Evolutionary conservation across 2,797 vertebrate species (phyloP).

Genomic region (Pogoniulus pusillus): DNA sequence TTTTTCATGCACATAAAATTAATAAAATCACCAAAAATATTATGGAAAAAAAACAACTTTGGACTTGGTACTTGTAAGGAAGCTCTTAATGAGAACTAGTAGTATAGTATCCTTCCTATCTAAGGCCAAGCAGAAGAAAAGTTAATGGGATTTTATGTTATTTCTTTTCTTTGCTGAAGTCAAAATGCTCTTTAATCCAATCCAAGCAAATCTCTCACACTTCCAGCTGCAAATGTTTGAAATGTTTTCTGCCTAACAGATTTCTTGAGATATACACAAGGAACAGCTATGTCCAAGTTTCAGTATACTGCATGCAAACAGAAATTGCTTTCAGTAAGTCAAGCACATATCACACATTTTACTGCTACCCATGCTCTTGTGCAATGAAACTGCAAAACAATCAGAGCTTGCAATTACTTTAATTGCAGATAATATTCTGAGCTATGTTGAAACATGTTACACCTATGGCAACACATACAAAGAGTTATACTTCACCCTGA

Average conservation of each 20-base stretch:
- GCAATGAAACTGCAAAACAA: not conserved
- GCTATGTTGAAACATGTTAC: rapidly evolving
- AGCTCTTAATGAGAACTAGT: not conserved
- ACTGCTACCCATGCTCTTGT: not conserved
- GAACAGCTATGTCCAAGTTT: not conserved
- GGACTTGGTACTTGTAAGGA: not conserved
- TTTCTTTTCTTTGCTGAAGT: not conserved
- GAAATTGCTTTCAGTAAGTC: not conserved
- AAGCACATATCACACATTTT: not conserved
- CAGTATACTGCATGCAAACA: not conserved
- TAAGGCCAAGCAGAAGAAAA: not conserved
- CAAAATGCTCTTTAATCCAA: not conserved
- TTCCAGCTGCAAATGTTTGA: not conserved
- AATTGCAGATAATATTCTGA: not conserved
- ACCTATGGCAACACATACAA: not conserved
- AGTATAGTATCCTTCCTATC: not conserved
- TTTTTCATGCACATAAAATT: not conserved
- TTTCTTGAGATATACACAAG: not conserved
- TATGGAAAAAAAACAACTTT: rapidly evolving
- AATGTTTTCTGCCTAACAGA: not conserved
- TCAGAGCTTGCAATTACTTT: not conserved
- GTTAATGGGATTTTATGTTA: not conserved
- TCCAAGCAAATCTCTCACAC: not conserved
- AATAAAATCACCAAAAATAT: not conserved
- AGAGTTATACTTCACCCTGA: not conserved